Conservation (phyloP, 53 echinoderm and acorn worm genomes). For the Mesocentrotus franciscanus region DNA sequence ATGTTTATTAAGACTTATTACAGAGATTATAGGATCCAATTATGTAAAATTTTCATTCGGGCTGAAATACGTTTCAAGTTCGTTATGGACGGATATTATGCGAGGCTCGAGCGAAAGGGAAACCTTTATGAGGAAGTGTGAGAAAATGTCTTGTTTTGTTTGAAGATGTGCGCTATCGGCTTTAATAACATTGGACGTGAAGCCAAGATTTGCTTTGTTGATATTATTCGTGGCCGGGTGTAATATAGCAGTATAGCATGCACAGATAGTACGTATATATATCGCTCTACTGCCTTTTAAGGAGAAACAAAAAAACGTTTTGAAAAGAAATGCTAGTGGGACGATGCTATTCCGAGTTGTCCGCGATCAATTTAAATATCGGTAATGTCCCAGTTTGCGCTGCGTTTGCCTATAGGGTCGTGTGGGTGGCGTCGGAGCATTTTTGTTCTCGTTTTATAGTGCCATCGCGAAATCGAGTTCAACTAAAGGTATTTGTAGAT, state of each 20-base stretch:
- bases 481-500: background rate
- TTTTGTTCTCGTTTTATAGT: background rate
- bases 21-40: background rate
- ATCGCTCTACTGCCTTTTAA: background rate
- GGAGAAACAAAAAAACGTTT: background rate
- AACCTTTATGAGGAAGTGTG: slow-evolving; percentile 13
- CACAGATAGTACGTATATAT: background rate
- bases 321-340: background rate
- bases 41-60: background rate
- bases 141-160: slow-evolving; percentile 7
- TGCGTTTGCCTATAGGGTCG: background rate
- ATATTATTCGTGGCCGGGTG: background rate
- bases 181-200: slow-evolving; percentile 8
- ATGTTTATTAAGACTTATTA: background rate
- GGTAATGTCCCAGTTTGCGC: background rate
- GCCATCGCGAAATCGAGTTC: slow-evolving; percentile 2
- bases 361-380: slow-evolving; percentile 21
- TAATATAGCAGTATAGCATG: background rate
- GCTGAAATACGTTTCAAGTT: background rate
- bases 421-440: background rate
- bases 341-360: background rate
- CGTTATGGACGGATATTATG: background rate
- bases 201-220: background rate
- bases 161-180: background rate
- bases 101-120: background rate